Evolutionary conservation across 2,113 vertebrate species (phyloP).

Genomic region (Sylvietta virens): DNA sequence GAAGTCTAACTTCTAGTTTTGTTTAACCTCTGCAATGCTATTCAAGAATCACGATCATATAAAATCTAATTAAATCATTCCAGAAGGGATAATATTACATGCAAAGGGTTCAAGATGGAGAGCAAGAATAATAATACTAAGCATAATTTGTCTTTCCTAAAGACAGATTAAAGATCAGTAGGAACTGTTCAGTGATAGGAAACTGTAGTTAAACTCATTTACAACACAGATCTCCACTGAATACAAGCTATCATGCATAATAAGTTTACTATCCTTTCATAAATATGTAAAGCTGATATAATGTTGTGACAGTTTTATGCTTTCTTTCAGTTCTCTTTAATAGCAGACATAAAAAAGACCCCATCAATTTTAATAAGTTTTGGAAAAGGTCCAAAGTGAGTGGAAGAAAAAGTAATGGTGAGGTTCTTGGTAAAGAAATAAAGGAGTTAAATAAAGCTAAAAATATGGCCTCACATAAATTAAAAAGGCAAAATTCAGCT

Average conservation of each 20-base stretch:
- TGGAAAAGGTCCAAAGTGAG: not conserved
- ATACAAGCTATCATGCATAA: not conserved
- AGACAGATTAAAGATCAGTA: not conserved
- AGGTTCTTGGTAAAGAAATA: not conserved
- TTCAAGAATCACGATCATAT: not conserved
- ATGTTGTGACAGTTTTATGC: not conserved
- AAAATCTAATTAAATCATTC: not conserved
- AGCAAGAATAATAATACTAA: not conserved
- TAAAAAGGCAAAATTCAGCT: not conserved
- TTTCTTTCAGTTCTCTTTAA: not conserved
- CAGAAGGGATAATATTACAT: not conserved
- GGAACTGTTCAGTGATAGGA: not conserved
- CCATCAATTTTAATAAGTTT: not conserved
- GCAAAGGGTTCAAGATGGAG: not conserved
- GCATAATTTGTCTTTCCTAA: not conserved
- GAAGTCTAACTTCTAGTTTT: not conserved
- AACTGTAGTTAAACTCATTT: not conserved
- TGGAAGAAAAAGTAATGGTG: not conserved
- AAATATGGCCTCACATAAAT: not conserved
- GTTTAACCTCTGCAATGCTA: not conserved
- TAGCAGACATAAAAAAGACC: not conserved
- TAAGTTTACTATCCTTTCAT: slow-evolving; percentile 14
- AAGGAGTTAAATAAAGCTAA: not conserved
- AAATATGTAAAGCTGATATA: not conserved
- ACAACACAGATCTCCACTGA: not conserved